phyloP scores from a whole-genome alignment of 1,140 invertebrate species.

The Heliothis subflexa region DNA sequence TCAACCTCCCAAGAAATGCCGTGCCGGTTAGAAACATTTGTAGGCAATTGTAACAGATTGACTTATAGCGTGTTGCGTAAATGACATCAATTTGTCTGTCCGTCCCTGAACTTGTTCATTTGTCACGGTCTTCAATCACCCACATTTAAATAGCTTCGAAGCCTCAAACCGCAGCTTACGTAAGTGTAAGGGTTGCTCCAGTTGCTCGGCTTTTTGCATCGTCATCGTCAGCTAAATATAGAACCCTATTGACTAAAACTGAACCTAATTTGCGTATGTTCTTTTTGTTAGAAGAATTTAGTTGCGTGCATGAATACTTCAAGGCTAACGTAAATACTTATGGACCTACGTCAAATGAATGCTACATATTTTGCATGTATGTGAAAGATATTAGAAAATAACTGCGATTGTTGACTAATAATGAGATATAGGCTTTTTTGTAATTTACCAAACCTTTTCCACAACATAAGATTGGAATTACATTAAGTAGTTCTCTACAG shows the following conservation, averaged over 20 bases:
- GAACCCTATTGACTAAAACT: constrained; percentile 28
- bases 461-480: too few species aligned
- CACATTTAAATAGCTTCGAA: constrained; percentile 35
- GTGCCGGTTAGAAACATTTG: not conserved
- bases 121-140: constrained; percentile 30
- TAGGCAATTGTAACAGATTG: constrained; percentile 22
- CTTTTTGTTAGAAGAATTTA: constrained; percentile 16
- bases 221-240: constrained; percentile 32
- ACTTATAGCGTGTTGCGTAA: constrained; percentile 38
- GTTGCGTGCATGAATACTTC: constrained; percentile 40
- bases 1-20: not conserved
- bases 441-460: too few species aligned
- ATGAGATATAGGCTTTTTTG: too few species aligned
- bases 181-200: not conserved
- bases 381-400: not conserved
- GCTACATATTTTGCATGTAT: too few species aligned
- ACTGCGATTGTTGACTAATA: not conserved
- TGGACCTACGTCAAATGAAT: not conserved
- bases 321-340: not conserved
- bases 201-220: constrained; percentile 11
- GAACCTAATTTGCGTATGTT: constrained; percentile 12
- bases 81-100: constrained; percentile 36
- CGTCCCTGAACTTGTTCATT: constrained; percentile 50
- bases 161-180: constrained; percentile 8
- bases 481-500: too few species aligned